Percentiles rank a stretch among this genome's conserved stretches.
These are phyloP conservation scores for Pteropus alecto DNA, from an alignment of 2,113 vertebrate species.

Conservation along the genomic window DNA sequence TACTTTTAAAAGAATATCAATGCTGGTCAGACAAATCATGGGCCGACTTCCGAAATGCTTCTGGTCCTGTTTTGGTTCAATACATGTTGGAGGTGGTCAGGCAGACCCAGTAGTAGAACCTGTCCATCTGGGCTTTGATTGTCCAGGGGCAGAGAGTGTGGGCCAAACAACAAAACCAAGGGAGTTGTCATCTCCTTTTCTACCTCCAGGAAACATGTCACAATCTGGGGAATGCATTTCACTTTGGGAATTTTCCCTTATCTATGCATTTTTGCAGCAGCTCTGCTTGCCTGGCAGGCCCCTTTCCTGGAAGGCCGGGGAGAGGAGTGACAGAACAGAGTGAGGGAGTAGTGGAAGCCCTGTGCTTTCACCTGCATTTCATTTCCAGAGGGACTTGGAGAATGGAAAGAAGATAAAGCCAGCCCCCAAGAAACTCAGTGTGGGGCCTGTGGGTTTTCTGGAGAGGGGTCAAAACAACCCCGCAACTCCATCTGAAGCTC, in stretches of 20 bases:
- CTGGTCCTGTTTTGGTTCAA: not conserved
- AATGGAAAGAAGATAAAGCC: not conserved
- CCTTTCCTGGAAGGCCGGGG: not conserved
- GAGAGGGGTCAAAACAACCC: not conserved
- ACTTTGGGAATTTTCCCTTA: not conserved
- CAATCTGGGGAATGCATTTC: not conserved
- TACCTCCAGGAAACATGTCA: not conserved
- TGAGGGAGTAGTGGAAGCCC: not conserved
- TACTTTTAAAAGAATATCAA: not conserved
- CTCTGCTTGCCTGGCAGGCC: not conserved
- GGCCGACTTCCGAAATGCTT: not conserved
- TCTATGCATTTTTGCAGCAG: not conserved
- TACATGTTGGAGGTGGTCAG: too few species aligned
- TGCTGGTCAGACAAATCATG: not conserved
- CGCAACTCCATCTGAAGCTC: not conserved
- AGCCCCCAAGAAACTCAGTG: not conserved
- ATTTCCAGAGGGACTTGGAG: not conserved
- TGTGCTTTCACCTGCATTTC: too few species aligned
- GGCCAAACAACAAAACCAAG: not conserved
- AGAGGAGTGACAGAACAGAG: not conserved
- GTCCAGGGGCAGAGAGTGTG: not conserved
- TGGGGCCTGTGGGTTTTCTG: not conserved
- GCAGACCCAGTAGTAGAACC: not conserved
- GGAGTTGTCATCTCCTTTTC: not conserved
- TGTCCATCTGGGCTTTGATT: not conserved